phyloP scores from a whole-genome alignment of 2,113 vertebrate genomes.

The Nannobrachium achirus region DNA sequence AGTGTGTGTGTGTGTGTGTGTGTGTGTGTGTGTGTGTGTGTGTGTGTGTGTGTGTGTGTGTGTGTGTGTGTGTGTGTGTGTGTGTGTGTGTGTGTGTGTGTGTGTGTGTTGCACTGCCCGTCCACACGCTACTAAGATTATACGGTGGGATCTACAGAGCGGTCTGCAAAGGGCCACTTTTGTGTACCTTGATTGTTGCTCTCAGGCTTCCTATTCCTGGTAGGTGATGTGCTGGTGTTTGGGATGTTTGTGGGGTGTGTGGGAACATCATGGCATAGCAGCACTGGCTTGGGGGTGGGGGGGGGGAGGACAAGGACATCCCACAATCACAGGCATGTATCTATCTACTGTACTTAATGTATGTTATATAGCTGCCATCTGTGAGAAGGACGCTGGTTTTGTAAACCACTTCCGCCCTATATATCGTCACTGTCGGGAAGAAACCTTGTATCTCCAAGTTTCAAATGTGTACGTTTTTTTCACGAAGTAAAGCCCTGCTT shows the following conservation, averaged over 20 bases:
- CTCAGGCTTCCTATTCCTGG: constrained; percentile 18
- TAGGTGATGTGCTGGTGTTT: constrained; percentile 3
- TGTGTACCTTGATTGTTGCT: constrained; percentile 46
- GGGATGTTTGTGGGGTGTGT: constrained; percentile 24
- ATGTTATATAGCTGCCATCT: too few species aligned
- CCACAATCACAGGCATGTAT: constrained; percentile 15
- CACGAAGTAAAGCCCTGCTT: too few species aligned
- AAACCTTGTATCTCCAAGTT: too few species aligned
- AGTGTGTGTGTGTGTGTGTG: constrained; percentile 47
- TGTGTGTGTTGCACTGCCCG: constrained; percentile 34
- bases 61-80: too few species aligned
- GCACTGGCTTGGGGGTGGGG: neutral
- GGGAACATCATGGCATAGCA: neutral
- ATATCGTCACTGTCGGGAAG: too few species aligned
- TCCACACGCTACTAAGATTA: constrained; percentile 55
- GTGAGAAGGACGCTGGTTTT: too few species aligned
- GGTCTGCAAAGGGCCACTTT: constrained; percentile 43
- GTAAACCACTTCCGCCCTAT: too few species aligned
- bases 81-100: constrained; percentile 1
- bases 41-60: too few species aligned
- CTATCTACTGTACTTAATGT: neutral
- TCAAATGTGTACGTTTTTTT: too few species aligned
- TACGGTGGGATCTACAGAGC: constrained; percentile 37
- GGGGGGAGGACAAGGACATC: constrained; percentile 4
- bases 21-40: constrained; percentile 41